Conservation (phyloP, 2,888 invertebrate species). For the Pediacus dermestoides region DNA sequence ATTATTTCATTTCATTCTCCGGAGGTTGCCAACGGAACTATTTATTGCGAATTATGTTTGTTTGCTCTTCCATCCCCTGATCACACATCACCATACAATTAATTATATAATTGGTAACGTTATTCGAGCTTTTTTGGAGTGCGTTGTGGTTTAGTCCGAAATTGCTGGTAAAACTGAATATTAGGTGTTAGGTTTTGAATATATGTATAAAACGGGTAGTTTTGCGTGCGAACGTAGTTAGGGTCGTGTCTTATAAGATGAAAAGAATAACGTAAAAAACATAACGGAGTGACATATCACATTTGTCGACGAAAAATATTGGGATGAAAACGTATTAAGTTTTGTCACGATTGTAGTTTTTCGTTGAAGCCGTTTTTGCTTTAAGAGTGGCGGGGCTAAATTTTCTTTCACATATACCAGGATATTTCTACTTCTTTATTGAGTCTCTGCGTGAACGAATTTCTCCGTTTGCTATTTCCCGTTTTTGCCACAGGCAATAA, state of each 20-base stretch:
- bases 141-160: no score
- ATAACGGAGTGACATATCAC: slow-evolving; percentile 23
- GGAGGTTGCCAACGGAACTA: no score
- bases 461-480: slow-evolving; percentile 14
- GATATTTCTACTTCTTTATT: slow-evolving; percentile 26
- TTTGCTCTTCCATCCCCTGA: no score
- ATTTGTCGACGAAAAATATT: slow-evolving; percentile 23
- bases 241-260: slow-evolving; percentile 6
- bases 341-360: slow-evolving; percentile 25
- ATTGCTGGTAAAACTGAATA: no score
- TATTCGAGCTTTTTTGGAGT: no score
- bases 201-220: no score
- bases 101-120: no score
- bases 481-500: slow-evolving; percentile 14
- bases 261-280: slow-evolving; percentile 19
- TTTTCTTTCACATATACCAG: slow-evolving; percentile 20
- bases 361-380: slow-evolving; percentile 20
- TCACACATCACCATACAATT: no score
- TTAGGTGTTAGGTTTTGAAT: no score
- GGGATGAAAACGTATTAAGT: slow-evolving; percentile 25
- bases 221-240: no score
- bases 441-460: slow-evolving; percentile 21
- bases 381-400: slow-evolving; percentile 18
- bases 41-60: no score
- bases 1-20: no score